phyloP scores from a whole-genome alignment of 2,797 vertebrate species.

The Gobio occitaniae region DNA sequence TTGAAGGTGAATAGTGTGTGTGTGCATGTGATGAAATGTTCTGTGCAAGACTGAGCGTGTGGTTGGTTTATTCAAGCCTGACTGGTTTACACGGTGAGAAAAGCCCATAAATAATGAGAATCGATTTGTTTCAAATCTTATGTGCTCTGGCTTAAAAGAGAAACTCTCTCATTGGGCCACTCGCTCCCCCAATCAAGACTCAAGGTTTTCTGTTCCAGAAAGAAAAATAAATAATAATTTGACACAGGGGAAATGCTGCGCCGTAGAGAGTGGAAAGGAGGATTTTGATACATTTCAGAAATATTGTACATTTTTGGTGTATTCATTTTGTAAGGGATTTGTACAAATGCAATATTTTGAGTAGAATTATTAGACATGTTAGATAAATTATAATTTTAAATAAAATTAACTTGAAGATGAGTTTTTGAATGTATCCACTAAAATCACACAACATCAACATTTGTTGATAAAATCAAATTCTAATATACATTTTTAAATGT shows the following conservation, averaged over 20 bases:
- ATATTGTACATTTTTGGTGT: not conserved
- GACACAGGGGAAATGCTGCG: not conserved
- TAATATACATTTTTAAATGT: too few species aligned
- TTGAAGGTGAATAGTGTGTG: conserved; percentile 9
- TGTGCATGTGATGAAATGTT: conserved; percentile 18
- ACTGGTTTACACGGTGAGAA: conserved; percentile 19
- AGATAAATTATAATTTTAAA: not conserved
- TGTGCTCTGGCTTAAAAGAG: not conserved
- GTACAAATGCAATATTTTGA: not conserved
- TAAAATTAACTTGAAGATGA: too few species aligned
- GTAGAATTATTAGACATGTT: not conserved
- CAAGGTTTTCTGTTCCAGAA: not conserved
- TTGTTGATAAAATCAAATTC: not conserved
- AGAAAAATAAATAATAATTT: conserved; percentile 1
- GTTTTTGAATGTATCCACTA: not conserved
- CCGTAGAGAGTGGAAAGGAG: conserved; percentile 23
- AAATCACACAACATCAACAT: not conserved
- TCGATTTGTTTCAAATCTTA: conserved; percentile 2
- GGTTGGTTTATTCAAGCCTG: conserved; percentile 27
- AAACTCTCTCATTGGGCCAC: not conserved
- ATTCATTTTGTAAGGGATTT: not conserved
- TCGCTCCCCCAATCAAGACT: not conserved
- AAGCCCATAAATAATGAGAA: conserved; percentile 32
- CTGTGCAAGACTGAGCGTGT: conserved; percentile 12
- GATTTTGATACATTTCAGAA: not conserved